Evolutionary conservation across 2,888 invertebrate species (phyloP).

Genomic region (Ethmia dodecea): DNA sequence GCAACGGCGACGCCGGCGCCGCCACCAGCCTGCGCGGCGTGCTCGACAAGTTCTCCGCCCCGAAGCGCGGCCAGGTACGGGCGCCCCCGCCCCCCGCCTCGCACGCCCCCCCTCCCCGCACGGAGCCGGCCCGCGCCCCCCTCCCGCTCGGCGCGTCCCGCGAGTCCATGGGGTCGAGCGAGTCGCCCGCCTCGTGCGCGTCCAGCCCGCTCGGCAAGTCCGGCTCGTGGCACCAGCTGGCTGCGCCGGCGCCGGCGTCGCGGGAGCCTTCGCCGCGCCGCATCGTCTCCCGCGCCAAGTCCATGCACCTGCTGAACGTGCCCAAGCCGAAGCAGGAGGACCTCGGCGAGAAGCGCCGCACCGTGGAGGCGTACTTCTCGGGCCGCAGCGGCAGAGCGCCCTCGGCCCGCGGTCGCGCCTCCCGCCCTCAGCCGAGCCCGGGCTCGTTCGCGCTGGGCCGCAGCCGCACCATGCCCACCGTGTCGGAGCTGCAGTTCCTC

Average conservation of each 20-base stretch:
- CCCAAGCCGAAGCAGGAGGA: conserved; percentile 89
- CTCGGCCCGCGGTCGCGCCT: conserved; percentile 33
- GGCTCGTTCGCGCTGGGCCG: conserved; percentile 78
- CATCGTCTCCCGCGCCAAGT: conserved; percentile 79
- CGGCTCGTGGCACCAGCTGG: conserved; percentile 88
- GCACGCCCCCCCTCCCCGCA: conserved; percentile 30
- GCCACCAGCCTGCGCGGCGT: conserved; percentile 33
- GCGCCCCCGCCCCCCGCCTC: conserved; percentile 70
- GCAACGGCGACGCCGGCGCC: conserved; percentile 58
- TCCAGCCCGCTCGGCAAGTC: conserved; percentile 74
- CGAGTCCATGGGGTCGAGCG: conserved; percentile 50
- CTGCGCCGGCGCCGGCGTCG: conserved; percentile 32
- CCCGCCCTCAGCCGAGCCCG: conserved; percentile 51
- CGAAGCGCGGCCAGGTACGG: conserved; percentile 83
- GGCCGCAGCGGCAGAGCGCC: conserved; percentile 21
- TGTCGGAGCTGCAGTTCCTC: conserved; percentile 80
- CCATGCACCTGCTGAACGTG: conserved; percentile 84
- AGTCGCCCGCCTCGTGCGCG: conserved; percentile 43
- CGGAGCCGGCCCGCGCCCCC: conserved; percentile 29
- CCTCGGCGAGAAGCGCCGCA: conserved; percentile 82
- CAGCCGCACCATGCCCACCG: conserved; percentile 87
- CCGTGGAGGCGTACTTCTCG: conserved; percentile 84
- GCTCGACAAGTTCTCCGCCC: conserved; percentile 82
- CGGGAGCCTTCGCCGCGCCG: conserved; percentile 60
- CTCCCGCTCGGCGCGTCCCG: conserved; percentile 44